phyloP scores from a whole-genome alignment of 2,888 invertebrate genomes.

The Phrixothrix hirtus region DNA sequence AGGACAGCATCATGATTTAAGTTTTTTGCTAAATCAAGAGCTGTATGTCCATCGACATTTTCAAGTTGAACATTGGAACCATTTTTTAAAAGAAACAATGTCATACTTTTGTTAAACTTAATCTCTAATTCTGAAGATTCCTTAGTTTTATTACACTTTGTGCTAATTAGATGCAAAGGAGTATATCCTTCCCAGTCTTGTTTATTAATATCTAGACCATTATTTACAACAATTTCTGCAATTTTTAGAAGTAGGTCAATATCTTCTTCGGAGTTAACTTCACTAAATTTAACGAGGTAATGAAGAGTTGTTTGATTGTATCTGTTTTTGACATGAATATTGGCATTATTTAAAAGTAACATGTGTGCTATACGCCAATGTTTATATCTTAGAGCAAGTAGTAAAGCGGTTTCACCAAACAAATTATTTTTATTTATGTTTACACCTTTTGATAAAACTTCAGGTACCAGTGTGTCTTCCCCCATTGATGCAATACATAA shows the following conservation, averaged over 20 bases:
- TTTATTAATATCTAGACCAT: neutral
- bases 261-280: neutral
- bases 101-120: too few relatives aligned
- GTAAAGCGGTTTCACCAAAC: slow-evolving; percentile 1
- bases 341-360: neutral
- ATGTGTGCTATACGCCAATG: neutral
- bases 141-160: neutral
- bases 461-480: neutral
- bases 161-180: neutral
- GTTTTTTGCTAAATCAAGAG: neutral
- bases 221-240: neutral
- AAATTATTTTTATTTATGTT: neutral
- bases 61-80: neutral
- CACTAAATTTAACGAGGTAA: neutral
- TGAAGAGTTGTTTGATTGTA: neutral
- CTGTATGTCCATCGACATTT: neutral
- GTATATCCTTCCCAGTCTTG: neutral
- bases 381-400: slow-evolving; percentile 3
- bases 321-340: neutral
- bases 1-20: too few relatives aligned
- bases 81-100: neutral
- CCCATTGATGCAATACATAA: neutral
- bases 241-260: neutral
- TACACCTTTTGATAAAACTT: neutral
- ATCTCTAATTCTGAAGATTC: too few relatives aligned